These are phyloP conservation scores for Atta texana DNA, from an alignment of 1,140 invertebrate genomes.

Conservation along the genomic window DNA sequence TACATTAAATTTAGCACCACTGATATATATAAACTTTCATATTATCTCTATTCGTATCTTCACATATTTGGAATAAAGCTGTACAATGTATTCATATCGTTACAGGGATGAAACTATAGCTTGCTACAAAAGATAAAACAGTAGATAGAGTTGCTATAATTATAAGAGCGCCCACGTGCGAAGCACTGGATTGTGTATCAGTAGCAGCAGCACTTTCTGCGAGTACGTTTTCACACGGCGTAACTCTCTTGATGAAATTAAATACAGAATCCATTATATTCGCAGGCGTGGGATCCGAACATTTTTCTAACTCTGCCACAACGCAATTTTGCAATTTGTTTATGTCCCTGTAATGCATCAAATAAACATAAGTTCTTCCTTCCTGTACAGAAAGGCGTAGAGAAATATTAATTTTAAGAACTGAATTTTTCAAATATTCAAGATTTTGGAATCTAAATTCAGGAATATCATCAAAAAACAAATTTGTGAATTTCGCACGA, in stretches of 20 bases:
- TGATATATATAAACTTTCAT: not conserved
- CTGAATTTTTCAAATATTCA: not conserved
- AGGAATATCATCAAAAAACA: not conserved
- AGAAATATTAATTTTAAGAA: not conserved
- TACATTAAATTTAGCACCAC: too few relatives aligned
- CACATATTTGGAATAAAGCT: constrained; percentile 21
- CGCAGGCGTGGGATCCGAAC: constrained; percentile 91
- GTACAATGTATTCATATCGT: constrained; percentile 1
- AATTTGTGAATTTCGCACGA: constrained; percentile 11
- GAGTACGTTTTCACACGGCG: constrained; percentile 88
- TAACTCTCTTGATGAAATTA: constrained; percentile 90
- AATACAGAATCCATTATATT: constrained; percentile 93
- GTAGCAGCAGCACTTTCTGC: constrained; percentile 38
- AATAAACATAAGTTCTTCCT: not conserved
- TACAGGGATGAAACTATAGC: not conserved
- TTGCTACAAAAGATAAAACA: constrained; percentile 20
- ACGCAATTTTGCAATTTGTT: constrained; percentile 88
- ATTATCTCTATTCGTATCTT: not conserved
- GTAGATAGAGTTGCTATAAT: not conserved
- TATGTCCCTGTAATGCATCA: constrained; percentile 85
- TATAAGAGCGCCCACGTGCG: not conserved
- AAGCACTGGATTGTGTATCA: not conserved
- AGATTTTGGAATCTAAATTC: not conserved
- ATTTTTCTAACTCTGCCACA: constrained; percentile 89
- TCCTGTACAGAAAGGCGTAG: not conserved